phyloP scores from a whole-genome alignment of 2,888 invertebrate genomes.

The Endomychus coccineus region DNA sequence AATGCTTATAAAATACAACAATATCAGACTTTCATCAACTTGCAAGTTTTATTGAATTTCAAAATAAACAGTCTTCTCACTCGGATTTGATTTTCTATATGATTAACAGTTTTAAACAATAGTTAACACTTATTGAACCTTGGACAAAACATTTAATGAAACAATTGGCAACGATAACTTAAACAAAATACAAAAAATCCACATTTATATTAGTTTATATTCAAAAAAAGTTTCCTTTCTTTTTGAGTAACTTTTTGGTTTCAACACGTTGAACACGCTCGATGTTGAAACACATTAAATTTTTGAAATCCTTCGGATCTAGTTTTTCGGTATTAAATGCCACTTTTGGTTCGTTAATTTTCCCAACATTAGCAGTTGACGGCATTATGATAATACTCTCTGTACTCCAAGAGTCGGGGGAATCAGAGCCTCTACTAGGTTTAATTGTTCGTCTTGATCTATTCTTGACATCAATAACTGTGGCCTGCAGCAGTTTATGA shows the following conservation, averaged over 20 bases:
- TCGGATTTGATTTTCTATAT: too few species aligned
- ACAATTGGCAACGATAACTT: not conserved
- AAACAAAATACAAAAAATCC: too few species aligned
- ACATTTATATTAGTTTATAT: too few species aligned
- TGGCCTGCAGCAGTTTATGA: not conserved
- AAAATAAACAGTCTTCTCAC: too few species aligned
- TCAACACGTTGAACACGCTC: conserved; percentile 29
- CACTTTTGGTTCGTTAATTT: conserved; percentile 16
- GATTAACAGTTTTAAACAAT: too few species aligned
- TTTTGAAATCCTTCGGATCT: conserved; percentile 38
- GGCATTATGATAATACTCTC: conserved; percentile 5
- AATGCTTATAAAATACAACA: too few species aligned
- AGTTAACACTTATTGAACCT: too few species aligned
- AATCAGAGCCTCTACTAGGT: not conserved
- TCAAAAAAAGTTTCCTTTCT: conserved; percentile 19
- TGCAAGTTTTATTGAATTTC: too few species aligned
- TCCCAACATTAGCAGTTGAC: conserved; percentile 6
- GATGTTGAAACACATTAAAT: conserved; percentile 32
- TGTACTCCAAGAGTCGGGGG: conserved; percentile 7
- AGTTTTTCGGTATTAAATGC: conserved; percentile 19
- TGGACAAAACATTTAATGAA: too few species aligned
- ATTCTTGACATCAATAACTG: conserved; percentile 4
- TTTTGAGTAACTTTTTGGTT: conserved; percentile 28
- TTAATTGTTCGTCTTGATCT: conserved; percentile 2
- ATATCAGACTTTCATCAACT: too few species aligned